phyloP scores from a whole-genome alignment of 2,888 invertebrate species.

The Dusona sp. region DNA sequence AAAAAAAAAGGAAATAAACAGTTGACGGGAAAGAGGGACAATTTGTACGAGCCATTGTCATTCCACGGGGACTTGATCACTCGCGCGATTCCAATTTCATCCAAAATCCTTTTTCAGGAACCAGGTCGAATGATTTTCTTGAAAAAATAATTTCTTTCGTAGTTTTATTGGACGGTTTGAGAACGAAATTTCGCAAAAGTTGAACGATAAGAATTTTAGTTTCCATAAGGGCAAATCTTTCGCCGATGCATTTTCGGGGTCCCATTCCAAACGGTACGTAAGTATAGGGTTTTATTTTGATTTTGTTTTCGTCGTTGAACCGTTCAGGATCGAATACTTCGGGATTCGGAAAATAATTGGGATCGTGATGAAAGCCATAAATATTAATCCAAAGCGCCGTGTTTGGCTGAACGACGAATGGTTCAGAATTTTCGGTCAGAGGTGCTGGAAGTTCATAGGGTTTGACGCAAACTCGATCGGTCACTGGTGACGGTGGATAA shows the following conservation, averaged over 20 bases:
- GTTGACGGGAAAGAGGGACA: too few species aligned
- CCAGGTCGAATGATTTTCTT: constrained; percentile 47
- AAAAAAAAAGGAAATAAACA: too few species aligned
- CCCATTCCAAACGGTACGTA: constrained; percentile 78
- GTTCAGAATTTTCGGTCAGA: constrained; percentile 36
- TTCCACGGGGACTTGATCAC: not conserved
- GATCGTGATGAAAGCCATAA: constrained; percentile 73
- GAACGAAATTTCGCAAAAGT: constrained; percentile 57
- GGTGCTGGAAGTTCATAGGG: constrained; percentile 83
- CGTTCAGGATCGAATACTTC: constrained; percentile 71
- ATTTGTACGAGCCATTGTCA: not conserved
- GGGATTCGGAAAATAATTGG: constrained; percentile 70
- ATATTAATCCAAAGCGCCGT: constrained; percentile 66
- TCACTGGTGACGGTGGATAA: constrained; percentile 85
- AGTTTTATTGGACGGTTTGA: constrained; percentile 81
- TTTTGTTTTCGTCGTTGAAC: constrained; percentile 64
- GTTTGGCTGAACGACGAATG: constrained; percentile 61
- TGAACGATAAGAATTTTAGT: constrained; percentile 63
- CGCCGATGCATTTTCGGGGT: constrained; percentile 70
- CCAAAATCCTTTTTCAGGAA: constrained; percentile 62
- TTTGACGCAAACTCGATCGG: constrained; percentile 86
- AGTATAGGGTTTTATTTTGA: constrained; percentile 69
- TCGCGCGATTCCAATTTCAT: constrained; percentile 45
- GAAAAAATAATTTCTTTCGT: constrained; percentile 78
- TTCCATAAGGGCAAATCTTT: constrained; percentile 67